phyloP scores from a whole-genome alignment of 2,113 vertebrate genomes.

The Mastomys coucha region DNA sequence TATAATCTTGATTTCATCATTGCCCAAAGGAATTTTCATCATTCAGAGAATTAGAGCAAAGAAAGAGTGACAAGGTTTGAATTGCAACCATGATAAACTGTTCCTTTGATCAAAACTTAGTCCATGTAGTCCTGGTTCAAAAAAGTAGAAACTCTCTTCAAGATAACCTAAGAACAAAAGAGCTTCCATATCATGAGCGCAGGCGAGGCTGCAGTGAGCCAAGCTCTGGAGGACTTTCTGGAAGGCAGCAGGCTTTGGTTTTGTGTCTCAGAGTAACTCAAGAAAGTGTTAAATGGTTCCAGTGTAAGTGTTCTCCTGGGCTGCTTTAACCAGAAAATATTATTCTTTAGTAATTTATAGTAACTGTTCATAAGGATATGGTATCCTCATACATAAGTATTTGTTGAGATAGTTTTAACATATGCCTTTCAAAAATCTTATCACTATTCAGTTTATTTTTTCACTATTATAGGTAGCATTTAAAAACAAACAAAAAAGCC shows the following conservation, averaged over 20 bases:
- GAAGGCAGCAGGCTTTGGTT: conserved; percentile 35
- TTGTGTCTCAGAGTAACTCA: conserved; percentile 48
- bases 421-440: conserved; percentile 59
- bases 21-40: conserved; percentile 37
- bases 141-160: conserved; percentile 30
- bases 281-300: conserved; percentile 46
- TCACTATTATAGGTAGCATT: neutral
- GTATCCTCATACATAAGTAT: conserved; percentile 21
- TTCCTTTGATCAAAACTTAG: conserved; percentile 59
- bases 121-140: conserved; percentile 1
- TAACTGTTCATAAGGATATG: conserved; percentile 5
- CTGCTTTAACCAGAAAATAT: conserved; percentile 40
- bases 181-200: conserved; percentile 2
- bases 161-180: conserved; percentile 14
- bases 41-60: conserved; percentile 39
- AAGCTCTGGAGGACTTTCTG: neutral
- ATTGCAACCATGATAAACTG: conserved; percentile 32
- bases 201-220: neutral
- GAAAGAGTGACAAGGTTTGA: conserved; percentile 28
- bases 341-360: conserved; percentile 59
- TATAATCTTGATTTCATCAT: conserved; percentile 37
- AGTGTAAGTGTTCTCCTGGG: conserved; percentile 16
- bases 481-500: neutral
- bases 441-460: neutral
- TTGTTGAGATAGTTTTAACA: conserved; percentile 52